These are phyloP conservation scores for Antheraea mylitta DNA, from an alignment of 1,140 invertebrate species.

Conservation along the genomic window DNA sequence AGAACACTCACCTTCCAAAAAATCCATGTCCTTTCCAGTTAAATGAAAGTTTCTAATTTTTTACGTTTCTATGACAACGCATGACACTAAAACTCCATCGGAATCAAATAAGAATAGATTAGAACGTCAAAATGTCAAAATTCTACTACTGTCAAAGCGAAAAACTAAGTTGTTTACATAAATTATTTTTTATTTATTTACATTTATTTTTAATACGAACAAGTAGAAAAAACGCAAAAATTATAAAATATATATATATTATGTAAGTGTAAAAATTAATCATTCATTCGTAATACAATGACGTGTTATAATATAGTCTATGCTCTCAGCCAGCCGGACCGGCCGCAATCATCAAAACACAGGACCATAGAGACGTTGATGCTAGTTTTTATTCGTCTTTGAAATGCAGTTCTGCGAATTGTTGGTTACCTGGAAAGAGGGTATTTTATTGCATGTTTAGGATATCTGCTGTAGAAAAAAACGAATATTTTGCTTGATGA, in stretches of 20 bases:
- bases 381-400: too few species aligned
- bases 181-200: neutral
- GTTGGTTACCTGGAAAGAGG: too few species aligned
- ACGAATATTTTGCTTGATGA: too few species aligned
- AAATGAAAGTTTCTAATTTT: slow-evolving; percentile 67
- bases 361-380: too few species aligned
- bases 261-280: neutral
- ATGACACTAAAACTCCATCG: slow-evolving; percentile 59
- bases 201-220: neutral
- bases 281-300: neutral
- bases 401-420: too few species aligned
- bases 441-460: too few species aligned
- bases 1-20: slow-evolving; percentile 62
- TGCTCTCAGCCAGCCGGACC: neutral
- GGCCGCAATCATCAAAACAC: too few species aligned
- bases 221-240: too few species aligned
- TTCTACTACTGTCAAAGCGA: neutral
- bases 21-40: slow-evolving; percentile 69
- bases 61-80: slow-evolving; percentile 78
- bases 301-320: slow-evolving; percentile 3
- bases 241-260: neutral
- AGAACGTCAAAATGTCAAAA: slow-evolving; percentile 6
- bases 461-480: too few species aligned
- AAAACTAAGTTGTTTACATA: neutral
- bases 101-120: neutral